Percentiles rank a stretch among this genome's conserved stretches.
These are phyloP conservation scores for Ctenopoma kingsleyae DNA, from an alignment of 2,797 vertebrate species.

Conservation along the genomic window DNA sequence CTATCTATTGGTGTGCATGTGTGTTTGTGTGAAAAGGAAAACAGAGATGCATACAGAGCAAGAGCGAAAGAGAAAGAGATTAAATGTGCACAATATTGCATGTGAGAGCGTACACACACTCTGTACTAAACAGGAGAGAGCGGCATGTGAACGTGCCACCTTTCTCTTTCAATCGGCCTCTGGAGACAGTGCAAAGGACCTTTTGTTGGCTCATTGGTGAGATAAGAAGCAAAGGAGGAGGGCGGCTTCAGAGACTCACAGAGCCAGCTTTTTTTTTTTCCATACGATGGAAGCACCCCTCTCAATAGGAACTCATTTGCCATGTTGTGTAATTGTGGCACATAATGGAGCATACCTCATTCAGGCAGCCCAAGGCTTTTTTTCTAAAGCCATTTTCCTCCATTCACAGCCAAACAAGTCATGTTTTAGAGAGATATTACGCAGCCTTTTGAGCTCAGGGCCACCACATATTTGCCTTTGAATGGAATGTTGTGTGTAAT, in stretches of 20 bases:
- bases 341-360: constrained; percentile 81
- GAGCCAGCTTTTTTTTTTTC: constrained; percentile 66
- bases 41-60: constrained; percentile 32
- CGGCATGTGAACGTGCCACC: constrained; percentile 75
- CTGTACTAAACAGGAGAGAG: constrained; percentile 67
- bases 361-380: constrained; percentile 59
- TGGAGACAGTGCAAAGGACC: constrained; percentile 74
- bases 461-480: constrained; percentile 66
- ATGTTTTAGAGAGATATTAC: constrained; percentile 77
- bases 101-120: constrained; percentile 23
- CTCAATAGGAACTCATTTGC: constrained; percentile 82
- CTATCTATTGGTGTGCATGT: constrained; percentile 45
- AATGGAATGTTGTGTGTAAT: constrained; percentile 74
- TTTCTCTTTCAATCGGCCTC: constrained; percentile 78
- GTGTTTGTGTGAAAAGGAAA: constrained; percentile 19
- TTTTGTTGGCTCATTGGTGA: constrained; percentile 79
- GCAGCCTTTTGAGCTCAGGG: constrained; percentile 70
- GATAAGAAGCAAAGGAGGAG: constrained; percentile 67
- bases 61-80: constrained; percentile 35
- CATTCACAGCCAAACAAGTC: constrained; percentile 72
- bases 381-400: constrained; percentile 72
- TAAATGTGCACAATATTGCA: constrained; percentile 54
- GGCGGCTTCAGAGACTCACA: constrained; percentile 54
- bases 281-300: constrained; percentile 72
- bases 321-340: constrained; percentile 79